Evolutionary conservation across 2,797 vertebrate genomes (phyloP), one percentile per base, ranked within the genome.

Genomic region (Perodicticus potto): DNA sequence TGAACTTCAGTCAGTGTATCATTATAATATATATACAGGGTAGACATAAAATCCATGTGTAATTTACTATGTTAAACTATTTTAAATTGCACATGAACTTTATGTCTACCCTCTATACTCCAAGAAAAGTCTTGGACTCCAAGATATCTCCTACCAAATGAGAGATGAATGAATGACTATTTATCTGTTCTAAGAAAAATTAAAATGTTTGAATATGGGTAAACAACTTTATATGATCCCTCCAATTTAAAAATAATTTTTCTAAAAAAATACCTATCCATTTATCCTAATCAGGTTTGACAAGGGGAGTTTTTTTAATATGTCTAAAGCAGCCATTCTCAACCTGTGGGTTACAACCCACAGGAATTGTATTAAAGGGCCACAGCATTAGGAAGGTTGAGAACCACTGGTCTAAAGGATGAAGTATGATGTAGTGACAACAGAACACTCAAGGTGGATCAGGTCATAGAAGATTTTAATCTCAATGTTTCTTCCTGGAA

Each of bases 131-230:
- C 27, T 73, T 81, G 8, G 37, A 37, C 32, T 29, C 37, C 77
- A n/a, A n/a, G n/a, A n/a, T n/a, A n/a, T n/a, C n/a, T n/a, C n/a
- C 70, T 55, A 69, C 43, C 29, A 93, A 85, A 76, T 74, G 67
- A 87, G 17, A 69, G 11, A 1, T 61, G 37, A 93, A 82, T 89
- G 34, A 76, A 85, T 91, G 49, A 57, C 5, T 14, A 81, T 67
- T 73, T 81, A 8, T 49, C 32, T 83, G 13, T 77, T 83, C 29
- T 59, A 69, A 85, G 11, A 65, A 89, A 94, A 92, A 63, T 34
- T 40, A 34, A 95, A 92, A 70, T 72, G 11, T 78, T 53, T 89
- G 45, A 80, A 23, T 74, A 61, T 73, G 14, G 80, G 32, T 57
- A 77, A 91, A 94, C 7, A 1, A 40, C 17, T 89, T 61, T 37